phyloP scores from a whole-genome alignment of 1,140 invertebrate species.

The Dufourea novaeangliae region DNA sequence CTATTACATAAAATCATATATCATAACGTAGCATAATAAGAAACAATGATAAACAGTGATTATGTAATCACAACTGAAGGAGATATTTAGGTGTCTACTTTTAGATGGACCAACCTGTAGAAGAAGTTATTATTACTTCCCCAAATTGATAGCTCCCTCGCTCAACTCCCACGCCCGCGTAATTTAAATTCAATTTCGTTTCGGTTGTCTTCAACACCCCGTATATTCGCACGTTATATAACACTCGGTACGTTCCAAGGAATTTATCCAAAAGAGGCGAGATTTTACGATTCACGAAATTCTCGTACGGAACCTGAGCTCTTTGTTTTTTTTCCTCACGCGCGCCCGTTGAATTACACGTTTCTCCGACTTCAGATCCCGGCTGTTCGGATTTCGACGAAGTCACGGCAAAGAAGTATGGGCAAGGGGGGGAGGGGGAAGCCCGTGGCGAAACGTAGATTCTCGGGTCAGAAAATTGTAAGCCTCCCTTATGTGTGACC shows the following conservation, averaged over 20 bases:
- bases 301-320: not conserved
- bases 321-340: too few species aligned
- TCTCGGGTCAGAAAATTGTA: constrained; percentile 26
- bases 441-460: not conserved
- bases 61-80: too few species aligned
- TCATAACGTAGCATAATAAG: too few species aligned
- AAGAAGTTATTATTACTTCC: too few species aligned
- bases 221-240: not conserved
- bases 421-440: not conserved
- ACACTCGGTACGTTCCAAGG: not conserved
- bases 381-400: not conserved
- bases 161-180: too few species aligned
- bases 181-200: too few species aligned
- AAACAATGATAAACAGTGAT: too few species aligned
- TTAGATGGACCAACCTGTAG: too few species aligned
- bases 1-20: too few species aligned
- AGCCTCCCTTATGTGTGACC: not conserved
- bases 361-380: constrained; percentile 15
- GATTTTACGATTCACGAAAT: constrained; percentile 6
- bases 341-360: not conserved
- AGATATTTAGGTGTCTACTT: too few species aligned
- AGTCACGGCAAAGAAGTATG: constrained; percentile 1
- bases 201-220: too few species aligned
- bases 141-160: too few species aligned
- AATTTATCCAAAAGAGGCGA: not conserved